phyloP scores from a whole-genome alignment of 2,888 invertebrate species.

The Alcis repandata region DNA sequence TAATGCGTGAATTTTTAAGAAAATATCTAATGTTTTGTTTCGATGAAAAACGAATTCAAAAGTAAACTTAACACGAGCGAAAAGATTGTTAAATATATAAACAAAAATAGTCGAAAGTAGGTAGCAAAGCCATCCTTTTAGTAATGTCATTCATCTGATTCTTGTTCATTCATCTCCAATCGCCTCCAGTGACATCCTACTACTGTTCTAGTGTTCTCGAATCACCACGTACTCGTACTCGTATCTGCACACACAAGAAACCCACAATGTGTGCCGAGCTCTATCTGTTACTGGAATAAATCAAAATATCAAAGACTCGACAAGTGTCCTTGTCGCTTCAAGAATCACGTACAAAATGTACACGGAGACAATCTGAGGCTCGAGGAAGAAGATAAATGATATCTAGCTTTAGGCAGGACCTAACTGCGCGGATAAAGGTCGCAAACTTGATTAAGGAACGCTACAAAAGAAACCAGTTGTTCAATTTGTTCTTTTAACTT shows the following conservation, averaged over 20 bases:
- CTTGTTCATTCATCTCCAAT: too few relatives aligned
- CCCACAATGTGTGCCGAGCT: background rate
- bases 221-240: too few relatives aligned
- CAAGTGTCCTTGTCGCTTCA: background rate
- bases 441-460: background rate
- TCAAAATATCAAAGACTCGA: background rate
- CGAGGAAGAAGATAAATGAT: slow-evolving; percentile 3
- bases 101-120: too few relatives aligned
- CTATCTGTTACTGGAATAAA: slow-evolving; percentile 10
- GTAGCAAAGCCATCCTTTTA: too few relatives aligned
- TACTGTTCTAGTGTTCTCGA: too few relatives aligned
- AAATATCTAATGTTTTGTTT: background rate
- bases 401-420: background rate
- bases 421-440: background rate
- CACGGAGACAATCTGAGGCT: background rate
- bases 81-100: too few relatives aligned
- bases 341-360: background rate
- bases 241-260: background rate
- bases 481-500: slow-evolving; percentile 1
- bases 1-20: background rate
- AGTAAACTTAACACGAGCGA: too few relatives aligned
- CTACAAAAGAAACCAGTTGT: background rate
- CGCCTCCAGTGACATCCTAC: too few relatives aligned
- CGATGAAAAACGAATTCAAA: too few relatives aligned
- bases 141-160: too few relatives aligned